Evolutionary conservation across 2,888 invertebrate genomes (phyloP).

Genomic region (Oasisia sp.): DNA sequence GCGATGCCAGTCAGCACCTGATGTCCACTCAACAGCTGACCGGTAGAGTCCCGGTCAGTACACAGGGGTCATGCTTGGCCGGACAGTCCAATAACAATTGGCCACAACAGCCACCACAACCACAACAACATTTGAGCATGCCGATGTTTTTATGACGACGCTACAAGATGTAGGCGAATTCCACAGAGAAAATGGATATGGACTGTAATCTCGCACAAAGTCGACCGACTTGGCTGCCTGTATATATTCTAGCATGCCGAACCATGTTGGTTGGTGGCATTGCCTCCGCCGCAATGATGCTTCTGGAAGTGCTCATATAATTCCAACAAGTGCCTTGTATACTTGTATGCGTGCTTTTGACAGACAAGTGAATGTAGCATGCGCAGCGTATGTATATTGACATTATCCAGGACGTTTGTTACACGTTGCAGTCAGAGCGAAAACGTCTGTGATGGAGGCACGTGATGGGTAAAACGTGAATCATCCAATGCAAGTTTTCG

Average conservation of each 20-base stretch:
- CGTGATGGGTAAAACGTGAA: background rate
- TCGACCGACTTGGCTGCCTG: background rate
- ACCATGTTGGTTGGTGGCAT: background rate
- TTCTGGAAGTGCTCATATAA: background rate
- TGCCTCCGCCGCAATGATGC: background rate
- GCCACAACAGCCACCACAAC: background rate
- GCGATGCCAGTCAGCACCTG: background rate
- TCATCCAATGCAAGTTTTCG: background rate
- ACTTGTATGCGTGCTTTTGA: background rate
- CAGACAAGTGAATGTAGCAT: background rate
- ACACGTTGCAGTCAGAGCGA: background rate
- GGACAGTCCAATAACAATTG: background rate
- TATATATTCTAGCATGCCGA: background rate
- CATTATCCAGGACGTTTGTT: background rate
- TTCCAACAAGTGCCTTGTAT: background rate
- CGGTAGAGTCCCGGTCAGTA: background rate
- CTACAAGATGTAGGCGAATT: background rate
- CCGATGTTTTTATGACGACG: conserved; percentile 21
- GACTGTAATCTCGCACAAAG: background rate
- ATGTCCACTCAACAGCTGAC: background rate
- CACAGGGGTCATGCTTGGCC: background rate
- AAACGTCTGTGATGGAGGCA: background rate
- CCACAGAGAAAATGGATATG: background rate
- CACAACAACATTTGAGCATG: conserved; percentile 19
- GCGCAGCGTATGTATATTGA: background rate